Evolutionary conservation across 1,140 invertebrate genomes (phyloP), one percentile per base, ranked within the genome.

Genomic region (Aporrectodea caliginosa): DNA sequence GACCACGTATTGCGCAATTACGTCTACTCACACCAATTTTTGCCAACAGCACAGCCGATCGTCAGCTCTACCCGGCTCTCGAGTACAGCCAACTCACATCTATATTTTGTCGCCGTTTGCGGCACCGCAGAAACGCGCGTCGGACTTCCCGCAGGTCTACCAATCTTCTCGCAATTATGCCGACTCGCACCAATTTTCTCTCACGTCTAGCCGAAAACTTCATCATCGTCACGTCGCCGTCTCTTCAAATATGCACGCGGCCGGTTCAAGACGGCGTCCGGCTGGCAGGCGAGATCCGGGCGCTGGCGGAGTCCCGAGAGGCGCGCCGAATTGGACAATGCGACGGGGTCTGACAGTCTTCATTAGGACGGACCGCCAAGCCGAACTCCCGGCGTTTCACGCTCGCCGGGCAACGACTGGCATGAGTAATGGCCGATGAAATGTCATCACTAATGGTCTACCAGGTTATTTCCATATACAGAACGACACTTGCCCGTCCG

Each of bases 151-250:
- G 43, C 6, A 6, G 43, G 43, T 58, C 43, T 6, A 58, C 43
- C 43, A 58, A 58, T 58, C 43, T 58, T 58, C 43, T 58, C 43
- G 43, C 43, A 58, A 58, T 58, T 58, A 58, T 58, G 43, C 43
- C 43, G 43, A 22, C 6, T 58, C 43, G 43, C 43, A 58, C 43
- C 43, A 58, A 58, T 58, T 58, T 58, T 58, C 43, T 58, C 43
- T 58, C 43, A 12, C 43, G 43, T 22, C 6, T n/a, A 6, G 43
- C 22, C 43, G 43, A 58, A 6, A 22, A 58, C 43, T 58, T 58
- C 43, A 58, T 22, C 43, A 12, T 6, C 22, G 43, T 58, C 6
- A 58, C 6, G 22, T 58, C 43, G 22, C 43, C 43, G 43, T 58
- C 43, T 58, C 43, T 58, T 58, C 43, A 58, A 58, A 58, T 58